Conservation (phyloP, 1,140 invertebrate genomes). For the Ridgeia piscesae region DNA sequence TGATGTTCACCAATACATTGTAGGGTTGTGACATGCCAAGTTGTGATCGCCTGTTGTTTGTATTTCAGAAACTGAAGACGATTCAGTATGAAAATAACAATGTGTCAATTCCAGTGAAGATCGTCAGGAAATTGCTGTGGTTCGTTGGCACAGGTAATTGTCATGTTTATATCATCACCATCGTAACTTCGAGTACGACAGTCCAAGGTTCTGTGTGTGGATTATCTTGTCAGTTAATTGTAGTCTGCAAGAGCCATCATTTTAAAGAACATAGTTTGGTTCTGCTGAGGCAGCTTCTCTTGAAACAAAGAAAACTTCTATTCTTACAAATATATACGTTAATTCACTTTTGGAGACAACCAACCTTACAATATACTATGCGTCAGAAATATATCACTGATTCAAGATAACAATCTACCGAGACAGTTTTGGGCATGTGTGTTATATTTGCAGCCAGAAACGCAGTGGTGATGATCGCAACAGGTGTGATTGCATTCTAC, state of each 20-base stretch:
- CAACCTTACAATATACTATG: neutral
- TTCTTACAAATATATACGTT: neutral
- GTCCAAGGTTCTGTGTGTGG: neutral
- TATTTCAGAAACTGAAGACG: constrained; percentile 27
- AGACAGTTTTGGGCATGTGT: neutral
- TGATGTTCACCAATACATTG: neutral
- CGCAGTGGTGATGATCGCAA: constrained; percentile 50
- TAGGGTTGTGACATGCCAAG: neutral
- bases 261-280: neutral
- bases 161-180: neutral
- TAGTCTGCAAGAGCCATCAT: neutral
- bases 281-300: neutral
- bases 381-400: neutral
- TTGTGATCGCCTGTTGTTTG: neutral
- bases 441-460: constrained; percentile 46
- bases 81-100: constrained; percentile 17
- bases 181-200: neutral
- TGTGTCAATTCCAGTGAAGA: neutral
- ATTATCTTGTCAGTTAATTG: neutral
- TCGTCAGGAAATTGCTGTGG: constrained; percentile 21
- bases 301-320: neutral
- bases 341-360: neutral
- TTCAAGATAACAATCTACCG: neutral
- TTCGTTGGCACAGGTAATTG: constrained; percentile 26
- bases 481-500: constrained; percentile 42